Conservation (phyloP, 2,888 invertebrate genomes). For the Drosophila eohydei region DNA sequence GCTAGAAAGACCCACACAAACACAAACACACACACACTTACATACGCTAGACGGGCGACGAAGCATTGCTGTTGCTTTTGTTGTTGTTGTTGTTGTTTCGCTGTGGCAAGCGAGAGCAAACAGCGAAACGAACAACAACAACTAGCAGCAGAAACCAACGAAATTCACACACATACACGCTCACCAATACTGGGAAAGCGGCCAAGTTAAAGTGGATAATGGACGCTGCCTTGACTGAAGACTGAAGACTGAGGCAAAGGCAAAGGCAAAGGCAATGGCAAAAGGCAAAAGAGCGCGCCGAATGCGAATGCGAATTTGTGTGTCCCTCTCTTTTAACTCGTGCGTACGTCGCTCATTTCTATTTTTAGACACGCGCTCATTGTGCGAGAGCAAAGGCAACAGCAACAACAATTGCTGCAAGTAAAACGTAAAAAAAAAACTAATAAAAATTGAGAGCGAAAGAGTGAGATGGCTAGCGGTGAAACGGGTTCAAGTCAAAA, state of each 20-base stretch:
- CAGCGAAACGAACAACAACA: slow-evolving; percentile 75
- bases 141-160: slow-evolving; percentile 37
- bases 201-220: slow-evolving; percentile 78
- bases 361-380: slow-evolving; percentile 65
- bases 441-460: slow-evolving; percentile 30
- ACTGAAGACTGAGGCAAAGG: slow-evolving; percentile 4
- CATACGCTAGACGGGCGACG: slow-evolving; percentile 35
- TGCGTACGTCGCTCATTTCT: slow-evolving; percentile 63
- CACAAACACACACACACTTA: slow-evolving; percentile 34
- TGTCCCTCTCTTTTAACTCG: slow-evolving; percentile 21
- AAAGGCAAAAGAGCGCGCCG: slow-evolving; percentile 53
- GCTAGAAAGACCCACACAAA: slow-evolving; percentile 24
- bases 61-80: slow-evolving; percentile 46
- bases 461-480: slow-evolving; percentile 8
- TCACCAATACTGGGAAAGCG: slow-evolving; percentile 38
- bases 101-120: slow-evolving; percentile 72
- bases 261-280: slow-evolving; percentile 19
- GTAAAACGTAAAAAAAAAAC: slow-evolving; percentile 22
- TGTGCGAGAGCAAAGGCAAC: slow-evolving; percentile 42
- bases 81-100: slow-evolving; percentile 21
- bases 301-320: slow-evolving; percentile 34
- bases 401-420: slow-evolving; percentile 28
- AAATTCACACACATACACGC: slow-evolving; percentile 31
- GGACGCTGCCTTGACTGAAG: slow-evolving; percentile 55
- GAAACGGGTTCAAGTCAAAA: slow-evolving; percentile 54